These are phyloP conservation scores for Danio choprae DNA, from an alignment of 2,797 vertebrate species.

Conservation along the genomic window DNA sequence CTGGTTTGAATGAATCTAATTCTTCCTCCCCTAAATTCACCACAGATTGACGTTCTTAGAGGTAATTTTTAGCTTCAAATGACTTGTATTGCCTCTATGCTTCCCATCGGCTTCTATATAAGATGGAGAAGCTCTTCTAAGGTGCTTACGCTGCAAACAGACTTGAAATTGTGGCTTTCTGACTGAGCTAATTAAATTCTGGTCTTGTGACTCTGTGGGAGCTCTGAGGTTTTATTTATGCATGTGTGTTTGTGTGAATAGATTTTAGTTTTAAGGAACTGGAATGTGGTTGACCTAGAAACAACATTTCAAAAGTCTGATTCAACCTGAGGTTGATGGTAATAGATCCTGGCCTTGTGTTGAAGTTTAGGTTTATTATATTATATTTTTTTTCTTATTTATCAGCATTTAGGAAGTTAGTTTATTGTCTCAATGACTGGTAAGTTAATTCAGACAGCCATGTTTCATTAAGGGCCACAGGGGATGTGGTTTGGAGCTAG, in stretches of 20 bases:
- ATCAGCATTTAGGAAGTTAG: not conserved
- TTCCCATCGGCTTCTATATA: not conserved
- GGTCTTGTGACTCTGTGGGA: constrained; percentile 10
- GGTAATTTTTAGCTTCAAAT: not conserved
- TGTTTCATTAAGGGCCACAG: not conserved
- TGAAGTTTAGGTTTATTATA: not conserved
- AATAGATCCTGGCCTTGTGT: not conserved
- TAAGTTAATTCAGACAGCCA: not conserved
- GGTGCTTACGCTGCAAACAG: constrained; percentile 5
- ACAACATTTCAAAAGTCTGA: not conserved
- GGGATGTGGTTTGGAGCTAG: not conserved
- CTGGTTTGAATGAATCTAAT: not conserved
- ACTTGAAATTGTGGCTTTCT: constrained; percentile 7
- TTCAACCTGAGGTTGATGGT: not conserved
- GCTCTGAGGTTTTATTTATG: not conserved
- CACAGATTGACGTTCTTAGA: not conserved
- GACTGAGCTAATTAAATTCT: constrained; percentile 1
- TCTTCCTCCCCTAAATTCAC: not conserved
- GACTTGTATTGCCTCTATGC: not conserved
- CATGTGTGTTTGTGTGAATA: constrained; percentile 14
- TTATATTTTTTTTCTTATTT: not conserved
- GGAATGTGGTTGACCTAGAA: constrained; percentile 1
- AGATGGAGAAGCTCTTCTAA: not conserved
- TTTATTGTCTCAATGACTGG: not conserved
- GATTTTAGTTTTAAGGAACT: not conserved